Conservation (phyloP, 2,888 invertebrate species). For the Peribatodes rhomboidaria region DNA sequence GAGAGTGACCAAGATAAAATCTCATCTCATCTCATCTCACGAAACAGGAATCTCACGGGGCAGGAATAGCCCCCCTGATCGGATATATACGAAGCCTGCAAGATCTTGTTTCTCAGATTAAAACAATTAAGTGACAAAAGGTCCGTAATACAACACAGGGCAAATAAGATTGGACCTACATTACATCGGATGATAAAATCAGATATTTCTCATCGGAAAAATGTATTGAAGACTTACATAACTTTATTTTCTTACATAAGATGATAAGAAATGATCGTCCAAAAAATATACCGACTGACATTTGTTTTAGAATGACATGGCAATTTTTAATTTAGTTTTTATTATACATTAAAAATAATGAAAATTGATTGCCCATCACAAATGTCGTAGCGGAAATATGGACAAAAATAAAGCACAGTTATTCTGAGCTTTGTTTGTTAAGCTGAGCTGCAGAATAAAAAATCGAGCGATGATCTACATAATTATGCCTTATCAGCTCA, state of each 20-base stretch:
- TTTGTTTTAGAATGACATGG: background rate
- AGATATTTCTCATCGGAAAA: too few species aligned
- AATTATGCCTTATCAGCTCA: too few species aligned
- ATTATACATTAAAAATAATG: constrained; percentile 13
- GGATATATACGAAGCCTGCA: background rate
- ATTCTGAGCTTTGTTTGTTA: background rate
- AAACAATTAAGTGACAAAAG: background rate
- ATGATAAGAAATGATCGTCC: background rate
- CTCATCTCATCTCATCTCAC: too few species aligned
- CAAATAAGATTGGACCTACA: too few species aligned
- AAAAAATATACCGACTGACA: background rate
- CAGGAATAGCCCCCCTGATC: too few species aligned
- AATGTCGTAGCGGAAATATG: constrained; percentile 1
- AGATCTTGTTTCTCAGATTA: background rate
- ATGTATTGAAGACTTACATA: background rate
- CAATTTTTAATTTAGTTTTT: constrained; percentile 4
- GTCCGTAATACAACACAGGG: background rate
- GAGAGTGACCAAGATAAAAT: too few species aligned
- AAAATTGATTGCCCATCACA: constrained; percentile 4
- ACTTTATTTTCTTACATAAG: background rate
- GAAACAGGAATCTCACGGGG: too few species aligned
- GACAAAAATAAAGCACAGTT: background rate
- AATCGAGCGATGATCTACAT: background rate
- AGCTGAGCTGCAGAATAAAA: constrained; percentile 2
- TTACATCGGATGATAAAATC: background rate